Conservation (phyloP, 2,113 vertebrate genomes). For the Pangasianodon hypophthalmus region DNA sequence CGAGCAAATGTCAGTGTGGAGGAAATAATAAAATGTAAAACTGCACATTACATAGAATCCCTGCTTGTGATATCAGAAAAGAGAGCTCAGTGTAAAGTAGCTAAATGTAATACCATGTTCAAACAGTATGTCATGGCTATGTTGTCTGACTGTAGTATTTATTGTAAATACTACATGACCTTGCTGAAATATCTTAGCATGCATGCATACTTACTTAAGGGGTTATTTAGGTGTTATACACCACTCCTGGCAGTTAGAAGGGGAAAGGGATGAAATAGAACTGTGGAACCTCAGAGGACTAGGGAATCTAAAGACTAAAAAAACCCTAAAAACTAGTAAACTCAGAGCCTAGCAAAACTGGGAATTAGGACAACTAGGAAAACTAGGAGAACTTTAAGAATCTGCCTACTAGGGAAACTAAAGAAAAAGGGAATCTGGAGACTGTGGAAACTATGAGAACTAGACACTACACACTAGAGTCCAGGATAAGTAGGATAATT, state of each 20-base stretch:
- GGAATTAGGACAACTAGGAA: background rate
- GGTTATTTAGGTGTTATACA: background rate
- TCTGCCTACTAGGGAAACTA: background rate
- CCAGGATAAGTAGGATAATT: background rate
- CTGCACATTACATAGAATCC: background rate
- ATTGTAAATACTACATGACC: background rate
- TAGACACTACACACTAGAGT: background rate
- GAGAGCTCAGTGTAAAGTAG: background rate
- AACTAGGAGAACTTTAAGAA: background rate
- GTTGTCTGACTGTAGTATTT: background rate
- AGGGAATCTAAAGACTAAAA: background rate
- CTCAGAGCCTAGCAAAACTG: background rate
- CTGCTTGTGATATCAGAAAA: background rate
- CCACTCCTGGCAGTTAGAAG: background rate
- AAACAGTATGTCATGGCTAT: background rate
- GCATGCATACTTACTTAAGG: background rate
- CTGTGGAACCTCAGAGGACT: background rate
- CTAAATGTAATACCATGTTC: background rate
- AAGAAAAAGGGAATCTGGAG: background rate
- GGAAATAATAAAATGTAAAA: too few species aligned
- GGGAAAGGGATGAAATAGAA: background rate
- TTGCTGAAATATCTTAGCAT: background rate
- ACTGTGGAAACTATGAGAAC: background rate
- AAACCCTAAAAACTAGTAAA: background rate
- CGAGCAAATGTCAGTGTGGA: too few species aligned